A percentile compares a stretch with the other conserved stretches of the same genome.
These are phyloP conservation scores for Drosophila kepulauana DNA, from an alignment of 1,140 invertebrate genomes.

Conservation along the genomic window DNA sequence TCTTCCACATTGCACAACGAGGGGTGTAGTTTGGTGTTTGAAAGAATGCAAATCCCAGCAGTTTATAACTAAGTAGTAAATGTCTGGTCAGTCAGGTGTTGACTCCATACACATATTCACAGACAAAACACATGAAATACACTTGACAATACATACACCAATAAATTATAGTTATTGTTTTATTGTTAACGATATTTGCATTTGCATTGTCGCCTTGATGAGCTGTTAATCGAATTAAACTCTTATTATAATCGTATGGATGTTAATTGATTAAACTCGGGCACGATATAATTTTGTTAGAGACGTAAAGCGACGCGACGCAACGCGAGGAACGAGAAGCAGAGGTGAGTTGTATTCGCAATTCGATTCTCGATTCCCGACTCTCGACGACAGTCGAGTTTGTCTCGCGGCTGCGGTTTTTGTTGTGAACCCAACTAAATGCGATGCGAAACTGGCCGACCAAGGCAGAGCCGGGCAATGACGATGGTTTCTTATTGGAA, in stretches of 20 bases:
- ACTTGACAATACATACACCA: slow-evolving; percentile 10
- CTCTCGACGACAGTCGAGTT: slow-evolving; percentile 19
- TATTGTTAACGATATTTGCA: slow-evolving; percentile 11
- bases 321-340: slow-evolving; percentile 1
- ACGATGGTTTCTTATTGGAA: slow-evolving; percentile 73
- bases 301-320: slow-evolving; percentile 18
- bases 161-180: slow-evolving; percentile 16
- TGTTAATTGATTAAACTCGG: slow-evolving; percentile 56
- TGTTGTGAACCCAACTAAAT: slow-evolving; percentile 85
- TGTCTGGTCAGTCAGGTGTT: slow-evolving; percentile 60
- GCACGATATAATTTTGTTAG: slow-evolving; percentile 3
- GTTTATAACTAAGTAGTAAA: slow-evolving; percentile 27
- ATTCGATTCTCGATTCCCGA: slow-evolving; percentile 36
- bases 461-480: slow-evolving; percentile 67
- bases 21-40: slow-evolving; percentile 14
- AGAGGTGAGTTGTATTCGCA: not conserved
- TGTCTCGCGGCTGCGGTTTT: slow-evolving; percentile 72
- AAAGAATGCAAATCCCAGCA: not conserved
- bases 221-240: slow-evolving; percentile 19
- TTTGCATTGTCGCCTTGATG: slow-evolving; percentile 15
- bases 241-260: slow-evolving; percentile 27
- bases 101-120: slow-evolving; percentile 8
- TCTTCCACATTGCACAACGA: slow-evolving; percentile 42
- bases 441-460: slow-evolving; percentile 84
- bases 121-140: slow-evolving; percentile 13